Conservation (phyloP, 2,113 vertebrate species). For the Pseudois nayaur region DNA sequence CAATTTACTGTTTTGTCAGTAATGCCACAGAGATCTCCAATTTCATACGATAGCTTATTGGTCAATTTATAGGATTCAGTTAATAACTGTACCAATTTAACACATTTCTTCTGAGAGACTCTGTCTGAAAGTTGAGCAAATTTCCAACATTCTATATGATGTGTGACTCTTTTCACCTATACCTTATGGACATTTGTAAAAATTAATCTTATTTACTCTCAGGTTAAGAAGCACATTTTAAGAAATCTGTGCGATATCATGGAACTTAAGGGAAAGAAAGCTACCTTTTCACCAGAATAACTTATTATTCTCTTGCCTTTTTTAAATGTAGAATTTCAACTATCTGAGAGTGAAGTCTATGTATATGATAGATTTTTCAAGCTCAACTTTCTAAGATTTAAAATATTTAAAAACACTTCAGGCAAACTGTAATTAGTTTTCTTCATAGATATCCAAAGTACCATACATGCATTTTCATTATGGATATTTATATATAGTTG, state of each 20-base stretch:
- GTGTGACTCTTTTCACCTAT: neutral
- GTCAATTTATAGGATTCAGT: conserved; percentile 1
- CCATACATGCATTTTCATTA: conserved; percentile 49
- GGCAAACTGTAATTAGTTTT: conserved; percentile 50
- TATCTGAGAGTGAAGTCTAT: conserved; percentile 38
- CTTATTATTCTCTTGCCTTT: neutral
- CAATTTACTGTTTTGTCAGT: neutral
- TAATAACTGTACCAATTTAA: conserved; percentile 1
- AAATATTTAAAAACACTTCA: conserved; percentile 59
- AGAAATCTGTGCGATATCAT: neutral
- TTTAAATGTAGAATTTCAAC: conserved; percentile 39
- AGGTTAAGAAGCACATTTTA: neutral
- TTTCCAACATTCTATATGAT: conserved; percentile 16
- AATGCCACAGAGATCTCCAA: conserved; percentile 27
- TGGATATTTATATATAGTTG: conserved; percentile 56
- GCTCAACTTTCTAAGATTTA: conserved; percentile 46
- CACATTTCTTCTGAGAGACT: conserved; percentile 11
- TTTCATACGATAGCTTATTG: neutral
- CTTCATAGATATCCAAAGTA: conserved; percentile 31
- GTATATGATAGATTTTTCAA: conserved; percentile 46
- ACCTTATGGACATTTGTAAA: neutral
- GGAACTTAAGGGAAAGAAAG: conserved; percentile 3
- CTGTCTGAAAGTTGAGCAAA: neutral
- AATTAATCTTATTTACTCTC: conserved; percentile 4
- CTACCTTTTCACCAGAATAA: neutral